Evolutionary conservation across 30 jellyfish, hydroid and myxozoan genomes (phyloP), one percentile per base, ranked within the genome.

Genomic region (Aurelia sp.): DNA sequence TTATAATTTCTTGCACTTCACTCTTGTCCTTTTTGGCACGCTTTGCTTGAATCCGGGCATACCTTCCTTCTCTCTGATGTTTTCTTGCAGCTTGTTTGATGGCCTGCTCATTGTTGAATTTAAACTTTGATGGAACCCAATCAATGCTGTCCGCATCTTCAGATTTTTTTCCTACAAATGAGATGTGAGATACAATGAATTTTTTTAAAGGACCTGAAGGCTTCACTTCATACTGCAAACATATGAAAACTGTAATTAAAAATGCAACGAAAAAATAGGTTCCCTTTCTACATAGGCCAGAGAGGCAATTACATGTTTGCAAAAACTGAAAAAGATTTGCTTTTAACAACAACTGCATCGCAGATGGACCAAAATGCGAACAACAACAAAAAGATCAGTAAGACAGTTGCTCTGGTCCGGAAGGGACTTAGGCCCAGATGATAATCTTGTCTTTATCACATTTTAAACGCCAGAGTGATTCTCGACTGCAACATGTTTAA

Each of bases 51-150:
- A 71, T 40, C 58, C n/a, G 41, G 19, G 41, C 82, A 71, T 71
- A 71, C 11, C 66, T 65, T 35, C 19, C 66, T 22, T 23, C 50
- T 15, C 50, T 27, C 82, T 27, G 41, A 22, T 71, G 33, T 67
- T 68, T 71, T 71, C 50, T 71, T 15, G 52, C n/a, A 66, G 82
- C 82, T 35, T 71, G 31, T 71, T 71, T 48, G 47, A 71, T 41
- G 50, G 82, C 82, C 31, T 18, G 31, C 58, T 71, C 62, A 37
- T 41, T 73, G 57, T 74, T 74, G 66, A 35, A 57, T n/a, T 57
- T 52, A 57, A 74, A 74, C 57, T 74, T 74, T 74, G 86, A 50
- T 2, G 86, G 73, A 20, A 74, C 73, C 74, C 86, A 74, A 13
- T 74, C 74, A 55, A 74, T 58, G 57, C 3, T 58, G 27, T 57